These are phyloP conservation scores for Lagria hirta DNA, from an alignment of 2,888 invertebrate species.

Conservation along the genomic window DNA sequence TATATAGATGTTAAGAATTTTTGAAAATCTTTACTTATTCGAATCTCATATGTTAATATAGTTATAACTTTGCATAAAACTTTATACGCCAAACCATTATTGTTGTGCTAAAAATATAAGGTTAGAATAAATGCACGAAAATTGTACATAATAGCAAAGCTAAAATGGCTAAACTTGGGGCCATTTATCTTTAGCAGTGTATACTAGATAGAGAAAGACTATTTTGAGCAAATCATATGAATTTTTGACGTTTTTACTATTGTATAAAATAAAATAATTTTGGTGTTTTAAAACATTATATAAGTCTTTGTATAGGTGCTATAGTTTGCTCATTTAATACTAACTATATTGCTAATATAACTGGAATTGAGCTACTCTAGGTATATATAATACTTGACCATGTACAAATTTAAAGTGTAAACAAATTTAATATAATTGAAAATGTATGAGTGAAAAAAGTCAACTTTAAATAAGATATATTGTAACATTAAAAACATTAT, in stretches of 20 bases:
- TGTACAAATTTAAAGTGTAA: no score
- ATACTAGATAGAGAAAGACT: constrained; percentile 15
- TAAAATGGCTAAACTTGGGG: constrained; percentile 27
- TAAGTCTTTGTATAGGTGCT: no score
- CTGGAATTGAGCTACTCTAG: no score
- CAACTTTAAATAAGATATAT: no score
- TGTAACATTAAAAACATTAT: no score
- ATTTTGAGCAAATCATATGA: constrained; percentile 20
- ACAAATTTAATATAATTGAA: no score
- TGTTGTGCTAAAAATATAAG: constrained; percentile 18
- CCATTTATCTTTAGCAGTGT: constrained; percentile 23
- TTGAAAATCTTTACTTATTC: constrained; percentile 12
- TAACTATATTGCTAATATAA: no score
- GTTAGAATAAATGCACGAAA: constrained; percentile 14
- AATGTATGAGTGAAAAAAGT: no score
- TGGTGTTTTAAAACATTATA: constrained; percentile 21
- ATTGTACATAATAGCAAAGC: constrained; percentile 22
- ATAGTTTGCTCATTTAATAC: no score
- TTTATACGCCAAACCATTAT: constrained; percentile 24
- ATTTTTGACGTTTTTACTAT: constrained; percentile 16
- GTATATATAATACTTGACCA: no score
- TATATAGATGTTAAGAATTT: constrained; percentile 9
- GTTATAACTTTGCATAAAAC: constrained; percentile 20
- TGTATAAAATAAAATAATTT: constrained; percentile 16
- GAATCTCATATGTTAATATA: constrained; percentile 19